Evolutionary conservation across 2,113 vertebrate species (phyloP), one percentile per base, ranked within the genome.

Genomic region (Rhea pennata): DNA sequence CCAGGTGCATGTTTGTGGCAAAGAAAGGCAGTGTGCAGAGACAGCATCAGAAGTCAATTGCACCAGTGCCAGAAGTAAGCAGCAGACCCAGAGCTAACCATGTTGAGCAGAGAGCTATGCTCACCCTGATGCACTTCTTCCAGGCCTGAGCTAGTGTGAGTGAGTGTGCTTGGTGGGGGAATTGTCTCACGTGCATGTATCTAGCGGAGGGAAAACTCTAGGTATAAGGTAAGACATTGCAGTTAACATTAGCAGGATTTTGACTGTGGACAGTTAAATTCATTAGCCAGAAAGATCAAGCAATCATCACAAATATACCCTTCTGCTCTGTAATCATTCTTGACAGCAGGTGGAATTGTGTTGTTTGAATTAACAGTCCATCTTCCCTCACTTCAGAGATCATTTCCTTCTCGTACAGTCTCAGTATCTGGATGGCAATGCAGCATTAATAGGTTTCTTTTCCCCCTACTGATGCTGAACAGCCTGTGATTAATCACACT

Each of bases 401-500:
- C 87, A 72, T 72, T 93, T 95, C 91, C 81, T 95, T 46, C 69
- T 78, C 67, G 70, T 1, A 39, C 75, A 62, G 74, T 4, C 74
- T 70, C 7, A 0, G 64, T 1, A 5, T 53, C 84, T 44, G 87
- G 50, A 86, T 69, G 92, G 65, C 82, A 71, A 33, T 1, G 69
- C 78, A 78, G 78, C 8, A 0, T 73, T 93, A 96, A 94, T 77
- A 56, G 66, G 29, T 72, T 91, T 87, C 80, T 93, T 79, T 87
- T 54, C 64, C 84, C 79, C 64, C 64, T 74, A 27, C 70, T 76
- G 86, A 90, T 62, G 66, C 77, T 15, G 14, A 95, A 54, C 81
- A 75, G 75, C 51, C 82, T 44, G 5, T 80, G 89, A 97, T 96
- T 95, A 96, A 95, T 95, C 92, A 96, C 76, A 51, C 78, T 86